Base-by-base conservation (phyloP, 2,888 invertebrate genomes). In the Hirtodrosophila trivittata region DNA sequence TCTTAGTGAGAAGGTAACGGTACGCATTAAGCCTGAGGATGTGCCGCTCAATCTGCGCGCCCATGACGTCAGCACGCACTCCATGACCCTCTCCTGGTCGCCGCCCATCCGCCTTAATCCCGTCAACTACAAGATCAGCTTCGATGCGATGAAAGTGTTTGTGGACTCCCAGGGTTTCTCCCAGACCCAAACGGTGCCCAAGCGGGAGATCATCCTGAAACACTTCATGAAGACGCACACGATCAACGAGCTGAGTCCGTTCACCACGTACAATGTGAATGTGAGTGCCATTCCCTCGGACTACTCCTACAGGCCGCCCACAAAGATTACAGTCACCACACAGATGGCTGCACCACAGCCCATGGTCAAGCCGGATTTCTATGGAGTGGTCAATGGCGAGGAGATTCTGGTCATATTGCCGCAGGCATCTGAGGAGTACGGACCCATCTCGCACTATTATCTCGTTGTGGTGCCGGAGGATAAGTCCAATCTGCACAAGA, bases 351-450 rank as follows among this genome's bases (percentile, higher is more conserved):
- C 97, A 0, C 97, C 97, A 0, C 97, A 97, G 82, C 97, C 97
- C 0, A 97, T 97, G 97, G 97, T 97, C 0, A 96, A 97, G 87
- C 97, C 97, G 0, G 97, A 97, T 90, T 97, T 97, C 89, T 97
- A 97, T 87, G 97, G 97, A 9, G 97, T 97, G 16, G 94, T 95
- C 1, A 96, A 95, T 90, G 95, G 95, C 33, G 96, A 96, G 91
- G 94, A 95, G 84, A 96, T 97, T 84, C 94, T 96, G 75, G 97
- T 98, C n/a, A 97, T 97, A 87, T 91, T 98, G 84, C 97, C 97
- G 26, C 97, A 97, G 92, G 98, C 99, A 0, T 97, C 98, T 0
- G 99, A 99, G 92, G 98, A 98, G 91, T 98, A 98, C 89, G 99
- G 99, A 14, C 98, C 98, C 5, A 98, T 99, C 80, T 97, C 97